Evolutionary conservation across 2,797 vertebrate species (phyloP), one percentile per base, ranked within the genome.

Genomic region (Todus mexicanus): DNA sequence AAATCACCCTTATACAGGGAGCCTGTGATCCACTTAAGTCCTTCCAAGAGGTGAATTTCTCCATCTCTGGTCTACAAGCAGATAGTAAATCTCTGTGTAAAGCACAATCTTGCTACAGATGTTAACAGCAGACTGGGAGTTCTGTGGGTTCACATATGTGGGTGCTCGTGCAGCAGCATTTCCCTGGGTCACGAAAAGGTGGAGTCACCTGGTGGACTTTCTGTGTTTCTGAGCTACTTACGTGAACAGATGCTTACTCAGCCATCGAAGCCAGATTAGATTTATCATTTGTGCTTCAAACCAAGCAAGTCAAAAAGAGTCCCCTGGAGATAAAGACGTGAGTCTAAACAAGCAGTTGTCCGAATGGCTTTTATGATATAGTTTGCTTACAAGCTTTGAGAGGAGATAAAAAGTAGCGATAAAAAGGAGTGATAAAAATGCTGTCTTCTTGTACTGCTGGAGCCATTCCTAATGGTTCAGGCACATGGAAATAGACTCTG

Each of bases 251-350:
- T 76, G 89, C 87, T 93, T 91, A 92, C 53, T 83, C 35, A 91
- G 68, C 18, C 91, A 92, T 45, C 31, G 90, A 93, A 91, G 80
- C 59, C 90, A 86, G 83, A 86, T 56, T 88, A 93, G 85, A 79
- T 87, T 82, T 79, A 90, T 50, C 89, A 90, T 84, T 88, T 93
- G 73, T 64, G 74, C 87, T 95, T 95, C 90, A 92, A 94, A 69
- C 56, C 70, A 88, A 61, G 21, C 85, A 88, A 76, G 83, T 76
- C 73, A 93, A 79, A 94, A 84, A 73, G 56, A 91, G 80, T 31
- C 40, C 92, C 80, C 73, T 90, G 80, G 71, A 90, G 87, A 86
- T 61, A 91, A 84, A 93, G 80, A 92, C 0, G 19, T 56, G 64
- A 91, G 64, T 84, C 95, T 93, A 35, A 93, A 80, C 74, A 86